Conservation (phyloP, 2,113 vertebrate genomes). For the Bos taurus region DNA sequence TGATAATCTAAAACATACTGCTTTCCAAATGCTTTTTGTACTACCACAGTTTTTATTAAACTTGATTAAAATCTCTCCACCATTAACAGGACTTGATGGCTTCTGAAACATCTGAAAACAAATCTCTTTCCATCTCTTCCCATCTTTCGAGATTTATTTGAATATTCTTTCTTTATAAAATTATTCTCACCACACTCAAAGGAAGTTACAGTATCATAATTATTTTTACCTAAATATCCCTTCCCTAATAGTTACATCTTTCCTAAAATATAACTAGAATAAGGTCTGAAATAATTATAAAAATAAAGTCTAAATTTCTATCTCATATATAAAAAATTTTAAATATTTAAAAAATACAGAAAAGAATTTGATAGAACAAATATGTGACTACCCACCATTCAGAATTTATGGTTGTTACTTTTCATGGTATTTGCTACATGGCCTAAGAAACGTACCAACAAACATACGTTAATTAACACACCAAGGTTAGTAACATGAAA, state of each 20-base stretch:
- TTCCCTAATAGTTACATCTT: neutral
- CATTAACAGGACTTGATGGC: neutral
- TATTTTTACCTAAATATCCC: neutral
- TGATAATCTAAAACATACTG: neutral
- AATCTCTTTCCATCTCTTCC: neutral
- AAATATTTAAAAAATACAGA: neutral
- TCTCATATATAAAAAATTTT: neutral
- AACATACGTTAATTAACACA: neutral
- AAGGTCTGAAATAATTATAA: neutral
- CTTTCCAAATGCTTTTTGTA: neutral
- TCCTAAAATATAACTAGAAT: slow-evolving; percentile 15
- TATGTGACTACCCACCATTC: neutral
- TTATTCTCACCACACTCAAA: neutral
- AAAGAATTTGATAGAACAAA: neutral
- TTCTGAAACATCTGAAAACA: neutral
- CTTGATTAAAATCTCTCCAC: neutral
- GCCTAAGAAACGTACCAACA: neutral
- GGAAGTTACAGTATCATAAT: neutral
- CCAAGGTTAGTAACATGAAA: neutral
- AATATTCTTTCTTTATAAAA: neutral
- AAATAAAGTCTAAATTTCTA: neutral
- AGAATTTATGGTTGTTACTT: neutral
- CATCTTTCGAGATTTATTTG: neutral
- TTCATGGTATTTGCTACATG: neutral
- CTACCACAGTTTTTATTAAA: neutral